Evolutionary conservation across 2,797 vertebrate species (phyloP).

Genomic region (Odontamblyopus rebecca): DNA sequence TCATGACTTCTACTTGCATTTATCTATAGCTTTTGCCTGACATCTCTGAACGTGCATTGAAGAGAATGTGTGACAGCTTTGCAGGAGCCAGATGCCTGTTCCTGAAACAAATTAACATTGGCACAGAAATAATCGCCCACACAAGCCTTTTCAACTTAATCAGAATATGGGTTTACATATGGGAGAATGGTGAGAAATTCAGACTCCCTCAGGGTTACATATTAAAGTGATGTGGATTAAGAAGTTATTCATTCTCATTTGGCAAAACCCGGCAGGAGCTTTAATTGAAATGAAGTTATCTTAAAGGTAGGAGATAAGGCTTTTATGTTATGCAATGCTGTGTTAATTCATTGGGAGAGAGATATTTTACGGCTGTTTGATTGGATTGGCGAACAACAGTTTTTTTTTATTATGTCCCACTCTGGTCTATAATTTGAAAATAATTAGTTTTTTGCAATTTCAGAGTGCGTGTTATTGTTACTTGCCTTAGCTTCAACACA

Average conservation of each 20-base stretch:
- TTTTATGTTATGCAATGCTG: not conserved
- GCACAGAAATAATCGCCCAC: slow-evolving; percentile 34
- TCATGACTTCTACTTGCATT: slow-evolving; percentile 26
- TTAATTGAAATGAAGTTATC: slow-evolving; percentile 5
- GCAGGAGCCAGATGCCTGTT: slow-evolving; percentile 20
- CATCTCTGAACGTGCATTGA: slow-evolving; percentile 18
- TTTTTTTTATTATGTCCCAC: not conserved
- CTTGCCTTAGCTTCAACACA: not conserved
- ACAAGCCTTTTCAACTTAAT: slow-evolving; percentile 27
- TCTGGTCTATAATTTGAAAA: not conserved
- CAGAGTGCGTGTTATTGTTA: not conserved
- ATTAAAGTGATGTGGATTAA: slow-evolving; percentile 2
- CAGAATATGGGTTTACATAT: slow-evolving; percentile 39
- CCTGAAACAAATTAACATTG: slow-evolving; percentile 40
- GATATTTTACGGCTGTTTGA: not conserved
- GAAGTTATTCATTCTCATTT: slow-evolving; percentile 19
- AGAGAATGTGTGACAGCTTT: slow-evolving; percentile 33
- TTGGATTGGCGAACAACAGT: not conserved
- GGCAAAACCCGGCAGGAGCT: not conserved
- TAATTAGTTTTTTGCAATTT: not conserved
- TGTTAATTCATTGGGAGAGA: not conserved
- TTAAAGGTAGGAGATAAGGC: not conserved
- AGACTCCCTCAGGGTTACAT: slow-evolving; percentile 14
- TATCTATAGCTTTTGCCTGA: slow-evolving; percentile 16
- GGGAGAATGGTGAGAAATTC: slow-evolving; percentile 40